Conservation (phyloP, 2,888 invertebrate genomes). For the Thymelicus sylvestris region DNA sequence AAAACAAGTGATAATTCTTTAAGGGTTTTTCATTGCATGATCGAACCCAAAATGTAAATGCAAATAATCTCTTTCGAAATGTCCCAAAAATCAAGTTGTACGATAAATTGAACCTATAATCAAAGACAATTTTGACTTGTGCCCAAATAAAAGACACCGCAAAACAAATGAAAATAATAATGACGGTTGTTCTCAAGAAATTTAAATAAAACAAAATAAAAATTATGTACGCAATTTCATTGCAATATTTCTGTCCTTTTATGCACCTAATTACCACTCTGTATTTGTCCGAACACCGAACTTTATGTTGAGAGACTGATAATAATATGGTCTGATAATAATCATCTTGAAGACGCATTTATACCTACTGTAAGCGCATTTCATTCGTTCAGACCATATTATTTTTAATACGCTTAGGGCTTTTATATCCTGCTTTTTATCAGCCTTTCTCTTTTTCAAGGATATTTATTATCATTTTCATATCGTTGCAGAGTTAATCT, state of each 20-base stretch:
- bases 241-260: slow-evolving; percentile 27
- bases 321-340: slow-evolving; percentile 31
- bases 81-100: not conserved
- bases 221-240: slow-evolving; percentile 27
- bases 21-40: not conserved
- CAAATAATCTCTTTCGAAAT: not conserved
- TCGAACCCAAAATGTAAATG: not conserved
- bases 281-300: slow-evolving; percentile 31
- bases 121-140: slow-evolving; percentile 24
- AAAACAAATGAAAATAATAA: slow-evolving; percentile 23
- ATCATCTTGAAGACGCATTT: slow-evolving; percentile 15
- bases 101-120: slow-evolving; percentile 26
- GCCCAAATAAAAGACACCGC: not conserved
- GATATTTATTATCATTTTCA: slow-evolving; percentile 16
- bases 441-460: slow-evolving; percentile 34
- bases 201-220: slow-evolving; percentile 27
- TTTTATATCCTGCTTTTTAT: slow-evolving; percentile 28
- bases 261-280: slow-evolving; percentile 29
- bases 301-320: slow-evolving; percentile 25
- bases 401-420: slow-evolving; percentile 15
- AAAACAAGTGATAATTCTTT: no score
- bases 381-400: slow-evolving; percentile 23
- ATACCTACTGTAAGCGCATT: slow-evolving; percentile 11
- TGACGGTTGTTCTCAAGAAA: slow-evolving; percentile 7
- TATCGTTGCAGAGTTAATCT: slow-evolving; percentile 9